Conservation (phyloP, 2,113 vertebrate species). For the Psilopsiagon aurifrons region DNA sequence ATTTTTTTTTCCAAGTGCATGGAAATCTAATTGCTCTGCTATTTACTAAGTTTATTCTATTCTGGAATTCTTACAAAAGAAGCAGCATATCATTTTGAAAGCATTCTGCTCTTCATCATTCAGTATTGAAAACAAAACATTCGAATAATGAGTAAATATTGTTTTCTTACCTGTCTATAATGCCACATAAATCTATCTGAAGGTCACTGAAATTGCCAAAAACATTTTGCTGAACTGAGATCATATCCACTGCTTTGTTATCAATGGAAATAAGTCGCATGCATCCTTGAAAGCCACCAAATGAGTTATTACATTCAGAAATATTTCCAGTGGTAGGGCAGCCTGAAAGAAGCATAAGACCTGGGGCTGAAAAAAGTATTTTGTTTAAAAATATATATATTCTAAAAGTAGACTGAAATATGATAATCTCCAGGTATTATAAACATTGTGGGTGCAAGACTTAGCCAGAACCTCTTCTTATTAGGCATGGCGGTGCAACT, state of each 20-base stretch:
- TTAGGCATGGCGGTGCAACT: background rate
- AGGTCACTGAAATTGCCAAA: constrained; percentile 91
- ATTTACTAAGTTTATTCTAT: background rate
- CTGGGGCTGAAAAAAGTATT: background rate
- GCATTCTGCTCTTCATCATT: background rate
- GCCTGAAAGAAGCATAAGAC: constrained; percentile 75
- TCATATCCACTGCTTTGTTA: constrained; percentile 81
- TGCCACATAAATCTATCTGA: constrained; percentile 92
- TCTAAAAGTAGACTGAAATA: background rate
- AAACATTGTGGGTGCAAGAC: background rate
- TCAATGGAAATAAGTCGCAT: constrained; percentile 84
- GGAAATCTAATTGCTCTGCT: background rate
- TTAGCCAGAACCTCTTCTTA: background rate
- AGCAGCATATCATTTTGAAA: background rate
- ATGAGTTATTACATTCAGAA: constrained; percentile 79
- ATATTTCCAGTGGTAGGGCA: constrained; percentile 77
- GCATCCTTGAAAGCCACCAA: constrained; percentile 89
- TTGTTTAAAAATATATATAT: background rate
- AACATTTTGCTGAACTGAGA: constrained; percentile 85
- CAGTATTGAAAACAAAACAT: background rate
- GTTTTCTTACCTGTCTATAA: constrained; percentile 87
- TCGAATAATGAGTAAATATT: background rate
- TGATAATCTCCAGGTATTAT: background rate
- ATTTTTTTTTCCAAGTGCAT: background rate
- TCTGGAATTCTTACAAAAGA: background rate